phyloP scores from a whole-genome alignment of 92 coral and sea anemone species.

The Blastomussa wellsi region DNA sequence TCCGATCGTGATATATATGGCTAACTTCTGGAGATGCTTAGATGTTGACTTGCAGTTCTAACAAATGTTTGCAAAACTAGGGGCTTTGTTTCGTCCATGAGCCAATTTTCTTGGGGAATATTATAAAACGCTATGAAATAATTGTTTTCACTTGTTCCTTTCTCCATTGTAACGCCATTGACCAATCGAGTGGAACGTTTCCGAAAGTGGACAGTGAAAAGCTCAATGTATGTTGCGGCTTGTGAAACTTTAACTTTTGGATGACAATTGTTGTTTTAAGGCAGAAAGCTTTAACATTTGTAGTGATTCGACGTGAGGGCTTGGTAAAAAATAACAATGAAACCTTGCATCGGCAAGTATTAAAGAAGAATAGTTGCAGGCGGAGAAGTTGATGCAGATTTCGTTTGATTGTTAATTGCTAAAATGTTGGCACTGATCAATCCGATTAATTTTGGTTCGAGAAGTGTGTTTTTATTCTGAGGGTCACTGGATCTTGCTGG shows the following conservation, averaged over 20 bases:
- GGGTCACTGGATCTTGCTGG: background rate
- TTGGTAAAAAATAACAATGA: background rate
- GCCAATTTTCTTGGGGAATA: no score
- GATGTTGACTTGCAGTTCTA: slow-evolving; percentile 20
- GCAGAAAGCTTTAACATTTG: background rate
- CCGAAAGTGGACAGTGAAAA: slow-evolving; percentile 14
- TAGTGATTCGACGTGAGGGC: background rate
- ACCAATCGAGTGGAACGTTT: background rate
- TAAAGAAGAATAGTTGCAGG: background rate
- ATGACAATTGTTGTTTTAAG: background rate
- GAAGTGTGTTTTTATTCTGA: background rate
- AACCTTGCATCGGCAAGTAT: background rate
- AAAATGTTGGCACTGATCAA: background rate
- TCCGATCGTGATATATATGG: slow-evolving; percentile 19
- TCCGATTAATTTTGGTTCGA: slow-evolving; percentile 11
- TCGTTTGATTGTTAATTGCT: background rate
- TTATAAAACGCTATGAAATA: background rate
- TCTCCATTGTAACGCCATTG: background rate
- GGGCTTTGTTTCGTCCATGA: background rate
- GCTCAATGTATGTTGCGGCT: background rate
- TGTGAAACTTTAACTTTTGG: no score
- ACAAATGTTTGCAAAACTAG: slow-evolving; percentile 21
- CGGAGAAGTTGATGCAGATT: background rate
- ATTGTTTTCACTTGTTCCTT: background rate
- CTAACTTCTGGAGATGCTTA: background rate